Evolutionary conservation across 1,140 invertebrate genomes (phyloP).

Genomic region (Drosophila malerkotliana): DNA sequence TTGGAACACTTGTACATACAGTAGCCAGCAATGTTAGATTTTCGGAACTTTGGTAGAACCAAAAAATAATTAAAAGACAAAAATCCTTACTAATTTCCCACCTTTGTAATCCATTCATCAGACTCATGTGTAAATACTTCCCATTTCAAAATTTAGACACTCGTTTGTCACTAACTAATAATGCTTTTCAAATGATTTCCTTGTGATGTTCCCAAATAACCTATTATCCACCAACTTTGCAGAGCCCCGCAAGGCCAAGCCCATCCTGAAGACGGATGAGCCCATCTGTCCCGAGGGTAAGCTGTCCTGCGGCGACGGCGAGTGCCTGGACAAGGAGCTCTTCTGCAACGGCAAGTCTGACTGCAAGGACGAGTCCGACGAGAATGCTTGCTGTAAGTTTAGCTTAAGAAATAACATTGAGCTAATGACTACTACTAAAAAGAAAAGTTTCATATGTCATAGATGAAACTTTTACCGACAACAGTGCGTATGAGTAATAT

Average conservation of each 20-base stretch:
- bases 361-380: constrained; percentile 97
- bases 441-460: background rate
- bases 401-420: too few relatives aligned
- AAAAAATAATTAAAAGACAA: constrained; percentile 21
- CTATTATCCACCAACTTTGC: background rate
- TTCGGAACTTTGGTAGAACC: constrained; percentile 64
- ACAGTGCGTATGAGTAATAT: background rate
- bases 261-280: constrained; percentile 95
- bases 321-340: constrained; percentile 94
- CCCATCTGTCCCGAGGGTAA: constrained; percentile 94
- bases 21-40: constrained; percentile 56
- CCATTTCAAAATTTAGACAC: constrained; percentile 79
- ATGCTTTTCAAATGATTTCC: background rate
- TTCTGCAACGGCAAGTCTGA: constrained; percentile 97
- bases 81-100: constrained; percentile 22
- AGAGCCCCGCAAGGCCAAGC: constrained; percentile 95
- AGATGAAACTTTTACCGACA: background rate
- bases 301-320: constrained; percentile 94
- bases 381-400: constrained; percentile 96
- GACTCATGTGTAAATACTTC: constrained; percentile 57
- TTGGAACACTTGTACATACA: constrained; percentile 48
- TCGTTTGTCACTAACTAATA: constrained; percentile 65
- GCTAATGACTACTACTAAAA: too few relatives aligned
- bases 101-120: constrained; percentile 25
- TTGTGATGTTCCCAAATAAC: background rate